Conservation (phyloP, 2,888 invertebrate genomes). For the Agonopterix arenella region DNA sequence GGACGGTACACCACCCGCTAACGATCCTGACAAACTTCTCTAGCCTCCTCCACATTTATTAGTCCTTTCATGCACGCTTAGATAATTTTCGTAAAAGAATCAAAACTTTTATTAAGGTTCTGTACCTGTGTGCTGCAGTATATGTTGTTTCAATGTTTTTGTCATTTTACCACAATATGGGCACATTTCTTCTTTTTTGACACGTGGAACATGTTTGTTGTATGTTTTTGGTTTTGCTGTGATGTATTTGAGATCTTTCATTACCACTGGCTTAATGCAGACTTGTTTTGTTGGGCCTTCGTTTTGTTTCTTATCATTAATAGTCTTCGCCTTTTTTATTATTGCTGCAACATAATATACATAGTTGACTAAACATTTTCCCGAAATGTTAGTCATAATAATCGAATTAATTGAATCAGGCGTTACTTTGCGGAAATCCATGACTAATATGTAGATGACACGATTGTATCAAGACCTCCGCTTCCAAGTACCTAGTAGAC, state of each 20-base stretch:
- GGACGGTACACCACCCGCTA: too few species aligned
- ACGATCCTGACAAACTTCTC: too few species aligned
- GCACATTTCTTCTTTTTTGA: constrained; percentile 25
- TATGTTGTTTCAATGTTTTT: constrained; percentile 28
- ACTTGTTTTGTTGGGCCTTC: constrained; percentile 5
- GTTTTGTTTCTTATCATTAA: background rate
- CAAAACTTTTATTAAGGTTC: background rate
- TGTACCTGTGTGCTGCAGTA: constrained; percentile 39
- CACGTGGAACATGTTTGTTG: constrained; percentile 6
- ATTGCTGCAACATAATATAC: background rate
- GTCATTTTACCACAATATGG: constrained; percentile 45
- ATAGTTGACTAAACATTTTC: background rate
- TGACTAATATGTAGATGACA: too few species aligned
- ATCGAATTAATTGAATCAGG: too few species aligned
- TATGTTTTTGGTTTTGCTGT: constrained; percentile 9
- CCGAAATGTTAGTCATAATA: background rate
- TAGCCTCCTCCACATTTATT: background rate
- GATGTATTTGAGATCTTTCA: constrained; percentile 31
- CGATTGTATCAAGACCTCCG: too few species aligned
- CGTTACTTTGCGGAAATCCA: too few species aligned
- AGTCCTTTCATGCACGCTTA: background rate
- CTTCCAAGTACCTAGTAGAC: too few species aligned
- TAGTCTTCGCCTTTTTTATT: background rate
- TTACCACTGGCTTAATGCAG: constrained; percentile 36
- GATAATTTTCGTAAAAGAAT: background rate